Conservation (phyloP, 2,888 invertebrate species). For the Patella pellucida region DNA sequence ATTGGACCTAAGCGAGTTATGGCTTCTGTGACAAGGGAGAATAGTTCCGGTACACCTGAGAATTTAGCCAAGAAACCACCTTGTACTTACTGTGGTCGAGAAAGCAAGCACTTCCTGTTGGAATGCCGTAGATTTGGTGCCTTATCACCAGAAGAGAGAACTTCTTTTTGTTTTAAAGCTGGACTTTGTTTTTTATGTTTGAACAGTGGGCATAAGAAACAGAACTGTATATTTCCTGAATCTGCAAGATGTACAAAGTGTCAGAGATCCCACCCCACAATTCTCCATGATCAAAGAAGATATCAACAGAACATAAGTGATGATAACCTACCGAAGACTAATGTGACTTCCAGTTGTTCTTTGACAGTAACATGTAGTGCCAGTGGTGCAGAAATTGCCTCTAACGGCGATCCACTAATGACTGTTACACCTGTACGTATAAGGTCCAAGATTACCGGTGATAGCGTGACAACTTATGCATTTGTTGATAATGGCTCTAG, state of each 20-base stretch:
- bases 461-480: not conserved
- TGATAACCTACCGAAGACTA: not conserved
- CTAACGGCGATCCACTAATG: not conserved
- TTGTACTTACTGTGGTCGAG: not conserved
- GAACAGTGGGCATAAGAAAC: not conserved
- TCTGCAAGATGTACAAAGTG: not conserved
- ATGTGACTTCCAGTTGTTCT: not conserved
- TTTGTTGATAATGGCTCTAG: conserved; percentile 4
- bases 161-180: not conserved
- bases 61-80: not conserved
- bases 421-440: not conserved
- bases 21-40: not conserved
- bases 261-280: not conserved
- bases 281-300: not conserved
- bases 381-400: not conserved
- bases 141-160: not conserved
- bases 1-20: not conserved
- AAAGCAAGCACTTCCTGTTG: not conserved
- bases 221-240: not conserved
- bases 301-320: not conserved
- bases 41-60: not conserved
- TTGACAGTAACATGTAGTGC: not conserved
- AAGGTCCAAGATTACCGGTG: not conserved
- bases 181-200: not conserved
- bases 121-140: not conserved